A percentile compares a stretch with the other conserved stretches of the same genome.
These are phyloP conservation scores for Hypanus sabinus DNA, from an alignment of 2,113 vertebrate species.

Conservation along the genomic window DNA sequence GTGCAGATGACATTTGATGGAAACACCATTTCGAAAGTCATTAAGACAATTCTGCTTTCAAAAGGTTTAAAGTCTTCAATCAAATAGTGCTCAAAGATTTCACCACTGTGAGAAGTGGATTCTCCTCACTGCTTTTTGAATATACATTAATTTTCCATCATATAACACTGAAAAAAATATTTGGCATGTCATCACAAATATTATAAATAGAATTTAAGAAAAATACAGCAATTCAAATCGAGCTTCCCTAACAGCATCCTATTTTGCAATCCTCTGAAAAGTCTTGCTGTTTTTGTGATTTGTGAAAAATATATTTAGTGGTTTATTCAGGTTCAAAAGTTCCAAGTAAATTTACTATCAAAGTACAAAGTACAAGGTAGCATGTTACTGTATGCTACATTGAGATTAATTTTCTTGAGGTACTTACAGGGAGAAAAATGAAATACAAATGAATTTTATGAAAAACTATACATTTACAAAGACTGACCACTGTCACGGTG, in stretches of 20 bases:
- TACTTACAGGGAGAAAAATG: too few relatives aligned
- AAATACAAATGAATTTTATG: too few relatives aligned
- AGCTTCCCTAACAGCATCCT: not conserved
- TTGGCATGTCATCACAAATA: not conserved
- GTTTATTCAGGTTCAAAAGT: not conserved
- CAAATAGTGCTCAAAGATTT: not conserved
- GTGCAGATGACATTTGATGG: not conserved
- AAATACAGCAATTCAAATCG: not conserved
- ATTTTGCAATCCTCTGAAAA: not conserved
- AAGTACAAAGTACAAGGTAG: too few relatives aligned
- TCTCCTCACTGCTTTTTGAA: not conserved
- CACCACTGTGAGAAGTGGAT: constrained; percentile 6
- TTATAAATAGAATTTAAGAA: constrained; percentile 15
- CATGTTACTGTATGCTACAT: too few relatives aligned
- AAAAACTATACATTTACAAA: too few relatives aligned
- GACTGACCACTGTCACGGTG: too few relatives aligned
- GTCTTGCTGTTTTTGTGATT: not conserved
- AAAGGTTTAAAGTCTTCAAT: constrained; percentile 17
- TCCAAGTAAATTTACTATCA: too few relatives aligned
- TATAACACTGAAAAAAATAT: not conserved
- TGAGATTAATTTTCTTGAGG: too few relatives aligned
- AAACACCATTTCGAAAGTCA: not conserved
- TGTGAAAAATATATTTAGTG: not conserved
- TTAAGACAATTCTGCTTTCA: not conserved
- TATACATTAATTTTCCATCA: not conserved